Conservation (phyloP, 35 echinoderm and acorn worm genomes). For the Apostichopus japonicus region DNA sequence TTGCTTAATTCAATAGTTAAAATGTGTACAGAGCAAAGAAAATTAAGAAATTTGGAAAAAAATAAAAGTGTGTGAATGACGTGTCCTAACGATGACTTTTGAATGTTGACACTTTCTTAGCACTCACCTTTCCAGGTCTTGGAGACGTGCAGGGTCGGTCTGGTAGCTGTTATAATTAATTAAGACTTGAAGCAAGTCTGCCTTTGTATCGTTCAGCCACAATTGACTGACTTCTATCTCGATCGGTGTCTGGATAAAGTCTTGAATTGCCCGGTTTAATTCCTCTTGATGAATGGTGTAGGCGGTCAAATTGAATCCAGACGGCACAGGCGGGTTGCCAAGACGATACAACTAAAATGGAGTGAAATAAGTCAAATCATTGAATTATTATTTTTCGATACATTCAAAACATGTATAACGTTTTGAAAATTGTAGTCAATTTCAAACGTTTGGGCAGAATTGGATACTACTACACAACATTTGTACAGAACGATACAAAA, state of each 20-base stretch:
- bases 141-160: background rate
- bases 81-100: no score
- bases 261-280: background rate
- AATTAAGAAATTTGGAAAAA: background rate
- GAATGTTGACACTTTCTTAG: no score
- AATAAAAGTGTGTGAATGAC: no score
- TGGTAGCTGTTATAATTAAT: background rate
- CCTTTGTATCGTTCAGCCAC: background rate
- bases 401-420: no score
- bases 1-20: no score
- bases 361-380: background rate
- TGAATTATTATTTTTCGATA: no score
- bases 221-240: background rate
- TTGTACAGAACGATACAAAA: no score
- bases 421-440: no score
- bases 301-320: conserved; percentile 16
- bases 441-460: no score
- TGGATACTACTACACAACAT: no score
- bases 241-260: background rate
- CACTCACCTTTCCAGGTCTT: conserved; percentile 14
- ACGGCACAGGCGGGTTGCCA: background rate
- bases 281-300: background rate
- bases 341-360: background rate
- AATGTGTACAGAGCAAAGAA: background rate
- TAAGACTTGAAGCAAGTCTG: conserved; percentile 18